Conservation (phyloP, 2,797 vertebrate genomes). For the Lepidocolaptes lacrymiger region DNA sequence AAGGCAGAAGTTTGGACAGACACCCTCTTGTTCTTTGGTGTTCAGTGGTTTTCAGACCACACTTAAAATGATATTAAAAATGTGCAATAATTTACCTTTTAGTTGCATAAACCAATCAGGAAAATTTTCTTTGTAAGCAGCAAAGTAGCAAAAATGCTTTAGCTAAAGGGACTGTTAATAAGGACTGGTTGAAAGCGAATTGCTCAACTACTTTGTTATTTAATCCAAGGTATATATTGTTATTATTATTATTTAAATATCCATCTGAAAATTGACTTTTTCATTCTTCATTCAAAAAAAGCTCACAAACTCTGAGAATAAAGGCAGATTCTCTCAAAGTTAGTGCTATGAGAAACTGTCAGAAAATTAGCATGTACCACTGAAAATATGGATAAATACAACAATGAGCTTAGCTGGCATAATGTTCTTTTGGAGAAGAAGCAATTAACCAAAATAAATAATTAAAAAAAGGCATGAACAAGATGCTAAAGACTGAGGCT, state of each 20-base stretch:
- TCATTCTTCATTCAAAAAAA: neutral
- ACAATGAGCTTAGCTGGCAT: neutral
- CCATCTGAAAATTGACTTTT: neutral
- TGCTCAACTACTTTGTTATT: neutral
- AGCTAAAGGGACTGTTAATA: neutral
- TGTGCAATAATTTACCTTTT: neutral
- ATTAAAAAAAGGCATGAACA: neutral
- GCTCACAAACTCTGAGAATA: neutral
- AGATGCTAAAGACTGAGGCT: neutral
- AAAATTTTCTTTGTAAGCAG: neutral
- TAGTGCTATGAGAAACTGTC: neutral
- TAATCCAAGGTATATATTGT: neutral
- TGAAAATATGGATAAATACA: neutral
- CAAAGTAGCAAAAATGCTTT: neutral
- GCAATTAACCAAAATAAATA: neutral
- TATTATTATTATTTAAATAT: neutral
- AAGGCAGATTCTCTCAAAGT: neutral
- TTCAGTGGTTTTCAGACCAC: fast-evolving
- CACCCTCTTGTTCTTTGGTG: neutral
- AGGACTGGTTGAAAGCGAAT: neutral
- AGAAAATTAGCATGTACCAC: neutral
- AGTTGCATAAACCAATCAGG: neutral
- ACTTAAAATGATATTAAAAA: neutral
- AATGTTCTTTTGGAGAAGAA: neutral
- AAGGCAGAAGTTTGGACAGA: neutral